phyloP scores from a whole-genome alignment of 1,140 invertebrate species.

The Charaxes varanes region DNA sequence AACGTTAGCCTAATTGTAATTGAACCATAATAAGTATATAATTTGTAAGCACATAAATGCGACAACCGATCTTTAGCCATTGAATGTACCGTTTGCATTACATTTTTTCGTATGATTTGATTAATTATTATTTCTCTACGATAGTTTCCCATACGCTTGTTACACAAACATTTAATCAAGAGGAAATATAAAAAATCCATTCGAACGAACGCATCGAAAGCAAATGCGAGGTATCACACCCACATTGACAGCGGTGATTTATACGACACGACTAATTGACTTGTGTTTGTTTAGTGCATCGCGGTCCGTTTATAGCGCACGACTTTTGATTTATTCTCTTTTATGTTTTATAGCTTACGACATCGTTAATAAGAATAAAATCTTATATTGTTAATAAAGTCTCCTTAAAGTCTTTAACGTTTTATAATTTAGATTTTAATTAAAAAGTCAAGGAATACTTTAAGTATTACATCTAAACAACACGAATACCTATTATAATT shows the following conservation, averaged over 20 bases:
- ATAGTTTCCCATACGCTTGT: conserved; percentile 11
- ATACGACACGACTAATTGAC: conserved; percentile 46
- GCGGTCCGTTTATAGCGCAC: conserved; percentile 10
- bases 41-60: too few relatives aligned
- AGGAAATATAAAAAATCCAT: conserved; percentile 19
- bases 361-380: not conserved
- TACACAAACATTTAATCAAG: conserved; percentile 19
- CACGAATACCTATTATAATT: too few relatives aligned
- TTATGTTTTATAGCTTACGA: conserved; percentile 13
- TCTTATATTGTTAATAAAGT: not conserved
- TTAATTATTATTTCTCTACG: too few relatives aligned
- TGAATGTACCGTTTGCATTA: too few relatives aligned
- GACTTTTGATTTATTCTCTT: conserved; percentile 13
- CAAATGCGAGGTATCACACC: conserved; percentile 28
- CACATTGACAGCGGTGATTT: conserved; percentile 42
- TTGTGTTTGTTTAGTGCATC: conserved; percentile 24
- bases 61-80: too few relatives aligned
- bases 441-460: too few relatives aligned
- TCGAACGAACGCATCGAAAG: conserved; percentile 13
- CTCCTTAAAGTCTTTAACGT: too few relatives aligned
- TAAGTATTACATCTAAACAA: too few relatives aligned
- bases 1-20: too few relatives aligned
- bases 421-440: too few relatives aligned
- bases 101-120: too few relatives aligned
- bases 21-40: too few relatives aligned